Evolutionary conservation across 2,888 invertebrate species (phyloP).

Genomic region (Andrena camellia): DNA sequence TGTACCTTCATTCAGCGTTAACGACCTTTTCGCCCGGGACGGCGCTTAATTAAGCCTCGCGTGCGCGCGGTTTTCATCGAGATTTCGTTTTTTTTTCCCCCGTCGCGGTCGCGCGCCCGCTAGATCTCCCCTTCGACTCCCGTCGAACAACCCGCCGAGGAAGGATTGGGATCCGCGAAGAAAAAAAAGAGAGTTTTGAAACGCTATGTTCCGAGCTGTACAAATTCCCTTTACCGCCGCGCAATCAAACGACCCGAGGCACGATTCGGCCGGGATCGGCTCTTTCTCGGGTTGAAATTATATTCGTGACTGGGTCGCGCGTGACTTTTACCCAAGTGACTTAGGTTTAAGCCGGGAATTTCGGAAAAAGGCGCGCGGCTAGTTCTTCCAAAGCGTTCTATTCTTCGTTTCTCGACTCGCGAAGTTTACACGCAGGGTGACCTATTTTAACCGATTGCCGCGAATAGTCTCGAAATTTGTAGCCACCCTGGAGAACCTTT

Average conservation of each 20-base stretch:
- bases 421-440: constrained; percentile 21
- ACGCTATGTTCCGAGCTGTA: constrained; percentile 26
- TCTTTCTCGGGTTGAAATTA: constrained; percentile 23
- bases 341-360: constrained; percentile 60
- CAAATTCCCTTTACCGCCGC: constrained; percentile 43
- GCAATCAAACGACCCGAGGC: constrained; percentile 32
- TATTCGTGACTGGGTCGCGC: constrained; percentile 45
- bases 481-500: background rate
- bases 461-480: background rate
- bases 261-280: constrained; percentile 35
- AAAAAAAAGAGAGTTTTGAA: constrained; percentile 7
- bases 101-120: background rate
- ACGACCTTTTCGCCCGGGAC: constrained; percentile 18
- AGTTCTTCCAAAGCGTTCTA: constrained; percentile 45
- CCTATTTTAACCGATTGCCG: constrained; percentile 6
- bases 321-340: constrained; percentile 68
- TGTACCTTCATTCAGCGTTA: constrained; percentile 25
- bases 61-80: constrained; percentile 29
- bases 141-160: background rate
- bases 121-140: constrained; percentile 1
- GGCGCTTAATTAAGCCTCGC: constrained; percentile 25
- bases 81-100: constrained; percentile 31
- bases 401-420: constrained; percentile 46
- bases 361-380: constrained; percentile 37
- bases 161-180: background rate